Conservation (phyloP, 1,140 invertebrate species). For the Plectrocnemia conspersa region DNA sequence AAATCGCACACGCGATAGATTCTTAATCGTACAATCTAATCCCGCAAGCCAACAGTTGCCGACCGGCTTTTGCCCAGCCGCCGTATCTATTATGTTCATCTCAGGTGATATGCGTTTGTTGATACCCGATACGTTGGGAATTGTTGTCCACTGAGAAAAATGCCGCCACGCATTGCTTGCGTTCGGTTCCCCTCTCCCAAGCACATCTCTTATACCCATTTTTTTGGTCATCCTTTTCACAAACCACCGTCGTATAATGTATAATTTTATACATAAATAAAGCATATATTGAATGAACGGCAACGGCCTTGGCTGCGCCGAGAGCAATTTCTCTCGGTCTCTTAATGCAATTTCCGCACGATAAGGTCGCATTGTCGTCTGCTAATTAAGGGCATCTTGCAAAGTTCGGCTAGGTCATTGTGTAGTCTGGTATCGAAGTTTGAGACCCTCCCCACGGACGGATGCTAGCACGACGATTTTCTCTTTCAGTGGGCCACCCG, state of each 20-base stretch:
- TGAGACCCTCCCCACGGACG: background rate
- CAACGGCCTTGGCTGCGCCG: slow-evolving; percentile 1
- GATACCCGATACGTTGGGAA: slow-evolving; percentile 35
- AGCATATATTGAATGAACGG: background rate
- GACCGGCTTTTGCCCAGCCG: slow-evolving; percentile 14
- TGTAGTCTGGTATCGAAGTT: slow-evolving; percentile 8
- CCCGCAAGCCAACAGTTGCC: slow-evolving; percentile 9
- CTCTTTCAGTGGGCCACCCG: slow-evolving; percentile 16
- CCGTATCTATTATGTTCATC: slow-evolving; percentile 31
- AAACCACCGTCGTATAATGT: no score
- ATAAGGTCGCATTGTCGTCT: slow-evolving; percentile 4
- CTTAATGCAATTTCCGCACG: no score
- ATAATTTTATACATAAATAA: no score
- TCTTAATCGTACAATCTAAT: no score
- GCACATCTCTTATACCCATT: slow-evolving; percentile 10
- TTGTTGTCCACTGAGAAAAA: slow-evolving; percentile 23
- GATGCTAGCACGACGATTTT: slow-evolving; percentile 15
- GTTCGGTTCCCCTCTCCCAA: slow-evolving; percentile 8
- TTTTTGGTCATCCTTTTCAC: background rate
- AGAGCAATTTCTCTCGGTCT: no score
- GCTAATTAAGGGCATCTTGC: slow-evolving; percentile 18
- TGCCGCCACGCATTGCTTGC: slow-evolving; percentile 24
- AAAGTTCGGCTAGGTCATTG: slow-evolving; percentile 6
- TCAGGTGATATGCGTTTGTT: slow-evolving; percentile 28
- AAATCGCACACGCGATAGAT: slow-evolving; percentile 4